phyloP scores from a whole-genome alignment of 1,140 invertebrate genomes.

The Leucophenga varia region DNA sequence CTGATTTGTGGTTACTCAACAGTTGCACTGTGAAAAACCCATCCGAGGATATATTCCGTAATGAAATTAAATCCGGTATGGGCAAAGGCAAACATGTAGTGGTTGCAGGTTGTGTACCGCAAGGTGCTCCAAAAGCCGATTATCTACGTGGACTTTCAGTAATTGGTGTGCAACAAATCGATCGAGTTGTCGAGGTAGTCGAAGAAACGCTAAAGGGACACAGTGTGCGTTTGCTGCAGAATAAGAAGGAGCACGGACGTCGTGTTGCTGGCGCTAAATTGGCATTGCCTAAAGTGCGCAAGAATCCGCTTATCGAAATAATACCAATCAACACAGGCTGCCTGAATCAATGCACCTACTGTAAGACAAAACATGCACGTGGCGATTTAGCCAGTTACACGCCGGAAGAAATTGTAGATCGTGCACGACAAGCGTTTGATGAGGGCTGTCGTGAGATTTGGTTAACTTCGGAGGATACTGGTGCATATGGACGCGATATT shows the following conservation, averaged over 20 bases:
- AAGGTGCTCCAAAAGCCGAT: conserved; percentile 74
- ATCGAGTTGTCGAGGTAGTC: conserved; percentile 97
- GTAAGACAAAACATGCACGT: conserved; percentile 96
- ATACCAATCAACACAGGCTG: conserved; percentile 98
- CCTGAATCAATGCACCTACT: conserved; percentile 97
- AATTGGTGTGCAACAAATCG: conserved; percentile 97
- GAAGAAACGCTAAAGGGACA: conserved; percentile 94
- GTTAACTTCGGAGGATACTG: conserved; percentile 97
- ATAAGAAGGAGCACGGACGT: conserved; percentile 76
- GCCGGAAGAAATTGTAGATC: conserved; percentile 77
- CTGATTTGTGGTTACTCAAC: conserved; percentile 94
- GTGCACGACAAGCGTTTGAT: conserved; percentile 80
- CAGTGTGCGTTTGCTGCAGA: conserved; percentile 69
- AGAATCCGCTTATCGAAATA: conserved; percentile 96
- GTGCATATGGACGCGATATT: conserved; percentile 95
- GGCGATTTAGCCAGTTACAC: conserved; percentile 94
- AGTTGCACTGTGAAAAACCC: conserved; percentile 98
- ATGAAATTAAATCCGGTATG: conserved; percentile 83
- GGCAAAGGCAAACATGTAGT: conserved; percentile 82
- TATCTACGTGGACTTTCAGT: conserved; percentile 81
- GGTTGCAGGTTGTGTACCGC: conserved; percentile 95
- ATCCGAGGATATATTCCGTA: conserved; percentile 93
- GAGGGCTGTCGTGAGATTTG: conserved; percentile 98
- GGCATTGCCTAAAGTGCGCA: conserved; percentile 88
- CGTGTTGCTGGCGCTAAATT: conserved; percentile 86